A percentile compares a stretch with the other conserved stretches of the same genome.
These are phyloP conservation scores for Nomia melanderi DNA, from an alignment of 1,140 invertebrate species.

Conservation along the genomic window DNA sequence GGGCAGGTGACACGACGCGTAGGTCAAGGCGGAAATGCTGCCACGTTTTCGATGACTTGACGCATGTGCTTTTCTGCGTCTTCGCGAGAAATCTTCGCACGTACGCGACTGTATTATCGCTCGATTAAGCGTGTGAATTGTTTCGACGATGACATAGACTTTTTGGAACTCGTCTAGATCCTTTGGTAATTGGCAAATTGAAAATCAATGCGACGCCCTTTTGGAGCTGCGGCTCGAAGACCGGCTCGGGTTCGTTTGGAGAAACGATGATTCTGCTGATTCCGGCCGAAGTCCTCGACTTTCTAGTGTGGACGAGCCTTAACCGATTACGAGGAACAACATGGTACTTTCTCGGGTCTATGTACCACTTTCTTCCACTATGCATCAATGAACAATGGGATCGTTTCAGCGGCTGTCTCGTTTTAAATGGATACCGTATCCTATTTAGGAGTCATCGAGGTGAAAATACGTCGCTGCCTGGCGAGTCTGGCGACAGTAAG, in stretches of 20 bases:
- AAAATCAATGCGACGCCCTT: too few relatives aligned
- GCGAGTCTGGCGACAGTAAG: too few relatives aligned
- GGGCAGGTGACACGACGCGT: constrained; percentile 4
- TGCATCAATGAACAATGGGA: neutral
- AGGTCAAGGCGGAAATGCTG: constrained; percentile 22
- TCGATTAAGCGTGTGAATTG: too few relatives aligned
- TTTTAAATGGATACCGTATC: too few relatives aligned
- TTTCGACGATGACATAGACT: too few relatives aligned
- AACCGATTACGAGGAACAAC: neutral
- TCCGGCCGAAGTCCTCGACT: neutral
- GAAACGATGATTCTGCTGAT: neutral
- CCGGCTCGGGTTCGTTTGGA: too few relatives aligned
- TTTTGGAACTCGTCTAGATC: too few relatives aligned
- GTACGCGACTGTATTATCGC: too few relatives aligned
- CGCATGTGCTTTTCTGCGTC: neutral
- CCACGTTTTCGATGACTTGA: constrained; percentile 35
- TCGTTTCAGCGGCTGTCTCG: neutral
- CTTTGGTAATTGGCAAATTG: too few relatives aligned
- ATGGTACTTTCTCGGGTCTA: neutral
- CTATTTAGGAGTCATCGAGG: too few relatives aligned
- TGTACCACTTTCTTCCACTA: constrained; percentile 4
- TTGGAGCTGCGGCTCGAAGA: too few relatives aligned
- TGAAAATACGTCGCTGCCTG: too few relatives aligned
- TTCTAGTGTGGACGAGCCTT: neutral
- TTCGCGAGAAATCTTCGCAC: neutral